These are phyloP conservation scores for Charaxes varanes DNA, from an alignment of 1,140 invertebrate genomes.

Conservation along the genomic window DNA sequence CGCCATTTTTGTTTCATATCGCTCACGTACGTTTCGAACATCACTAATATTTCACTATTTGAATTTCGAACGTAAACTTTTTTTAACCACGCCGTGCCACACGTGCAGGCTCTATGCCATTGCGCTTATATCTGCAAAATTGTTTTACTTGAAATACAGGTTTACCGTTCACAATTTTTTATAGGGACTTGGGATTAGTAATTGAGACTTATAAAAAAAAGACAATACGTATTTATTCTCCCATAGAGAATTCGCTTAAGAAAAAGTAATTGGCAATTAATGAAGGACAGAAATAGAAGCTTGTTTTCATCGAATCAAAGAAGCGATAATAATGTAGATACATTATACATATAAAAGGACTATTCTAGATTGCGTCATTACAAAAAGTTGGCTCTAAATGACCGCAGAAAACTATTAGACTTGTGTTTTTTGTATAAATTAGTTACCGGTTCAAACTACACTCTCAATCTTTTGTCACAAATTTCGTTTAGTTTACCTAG, in stretches of 20 bases:
- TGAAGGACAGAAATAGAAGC: no score
- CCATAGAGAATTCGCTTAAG: conserved; percentile 3
- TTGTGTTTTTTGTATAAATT: no score
- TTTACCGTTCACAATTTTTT: conserved; percentile 55
- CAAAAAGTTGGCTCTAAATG: no score
- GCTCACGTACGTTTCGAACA: conserved; percentile 40
- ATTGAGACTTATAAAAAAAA: conserved; percentile 19
- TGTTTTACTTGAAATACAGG: conserved; percentile 16
- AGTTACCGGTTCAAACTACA: no score
- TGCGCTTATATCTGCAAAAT: conserved; percentile 38
- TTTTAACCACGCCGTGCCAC: conserved; percentile 6
- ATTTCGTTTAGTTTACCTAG: no score
- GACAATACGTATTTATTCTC: neutral
- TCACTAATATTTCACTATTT: conserved; percentile 24
- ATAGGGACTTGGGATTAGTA: conserved; percentile 19
- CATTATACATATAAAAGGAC: no score
- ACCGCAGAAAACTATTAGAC: no score
- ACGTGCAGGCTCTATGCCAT: conserved; percentile 38
- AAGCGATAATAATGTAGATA: no score
- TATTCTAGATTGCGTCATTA: no score
- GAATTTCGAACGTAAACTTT: conserved; percentile 20
- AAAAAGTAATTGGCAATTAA: conserved; percentile 28
- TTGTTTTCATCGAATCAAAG: no score
- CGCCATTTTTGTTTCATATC: conserved; percentile 60
- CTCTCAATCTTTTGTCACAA: no score